phyloP scores from a whole-genome alignment of 2,113 vertebrate species.

The Tinamus guttatus region DNA sequence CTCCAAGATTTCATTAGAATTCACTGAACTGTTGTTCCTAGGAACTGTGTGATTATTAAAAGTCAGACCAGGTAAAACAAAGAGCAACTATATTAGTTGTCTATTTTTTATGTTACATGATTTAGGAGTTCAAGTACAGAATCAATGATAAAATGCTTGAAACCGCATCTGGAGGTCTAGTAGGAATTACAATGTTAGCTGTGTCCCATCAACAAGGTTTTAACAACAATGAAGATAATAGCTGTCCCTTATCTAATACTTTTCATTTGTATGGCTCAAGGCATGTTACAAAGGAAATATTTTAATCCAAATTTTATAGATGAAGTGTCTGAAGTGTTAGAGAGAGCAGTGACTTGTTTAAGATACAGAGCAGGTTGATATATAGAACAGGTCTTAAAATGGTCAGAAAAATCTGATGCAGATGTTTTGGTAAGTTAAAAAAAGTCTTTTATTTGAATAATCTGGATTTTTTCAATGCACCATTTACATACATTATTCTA shows the following conservation, averaged over 20 bases:
- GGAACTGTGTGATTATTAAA: slow-evolving; percentile 3
- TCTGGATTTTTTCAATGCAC: neutral
- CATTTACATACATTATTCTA: neutral
- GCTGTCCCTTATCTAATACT: neutral
- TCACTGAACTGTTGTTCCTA: neutral
- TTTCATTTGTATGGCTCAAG: neutral
- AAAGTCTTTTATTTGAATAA: neutral
- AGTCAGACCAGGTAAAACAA: slow-evolving; percentile 24
- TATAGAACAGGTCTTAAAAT: neutral
- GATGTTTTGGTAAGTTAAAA: neutral
- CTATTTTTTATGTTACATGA: neutral
- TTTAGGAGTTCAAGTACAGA: neutral
- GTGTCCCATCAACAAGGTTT: slow-evolving; percentile 29
- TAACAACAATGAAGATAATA: slow-evolving; percentile 7
- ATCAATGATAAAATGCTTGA: neutral
- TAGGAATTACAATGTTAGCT: neutral
- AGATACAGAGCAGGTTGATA: neutral
- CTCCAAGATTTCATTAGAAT: slow-evolving; percentile 36
- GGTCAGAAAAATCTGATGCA: neutral
- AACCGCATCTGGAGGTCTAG: neutral
- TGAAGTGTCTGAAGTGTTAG: neutral
- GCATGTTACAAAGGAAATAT: neutral
- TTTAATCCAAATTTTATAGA: neutral
- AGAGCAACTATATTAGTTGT: slow-evolving; percentile 2
- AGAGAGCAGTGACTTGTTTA: neutral